These are phyloP conservation scores for Drosophila picticornis DNA, from an alignment of 2,888 invertebrate species.

Conservation along the genomic window DNA sequence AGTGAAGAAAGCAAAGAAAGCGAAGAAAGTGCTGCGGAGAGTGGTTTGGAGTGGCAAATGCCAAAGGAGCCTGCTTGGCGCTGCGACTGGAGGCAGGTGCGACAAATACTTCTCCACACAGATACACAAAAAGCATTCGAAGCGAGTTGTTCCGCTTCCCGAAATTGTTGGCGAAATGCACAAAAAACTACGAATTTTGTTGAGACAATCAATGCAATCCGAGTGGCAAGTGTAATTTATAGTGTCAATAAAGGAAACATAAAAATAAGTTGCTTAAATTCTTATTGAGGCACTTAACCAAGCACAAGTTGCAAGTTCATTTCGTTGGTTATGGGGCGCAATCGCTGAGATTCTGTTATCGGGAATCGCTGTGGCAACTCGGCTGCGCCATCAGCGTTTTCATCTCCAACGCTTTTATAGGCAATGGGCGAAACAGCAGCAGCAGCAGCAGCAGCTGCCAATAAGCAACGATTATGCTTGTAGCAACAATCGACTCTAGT, in stretches of 20 bases:
- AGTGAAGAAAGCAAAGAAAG: constrained; percentile 1
- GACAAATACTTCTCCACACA: constrained; percentile 39
- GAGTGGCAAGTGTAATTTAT: not conserved
- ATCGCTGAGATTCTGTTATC: not conserved
- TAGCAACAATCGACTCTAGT: constrained; percentile 70
- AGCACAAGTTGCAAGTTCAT: not conserved
- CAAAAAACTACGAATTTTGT: not conserved
- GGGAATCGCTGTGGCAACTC: constrained; percentile 7
- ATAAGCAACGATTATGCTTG: constrained; percentile 80
- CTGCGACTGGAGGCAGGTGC: constrained; percentile 47
- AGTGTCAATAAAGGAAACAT: not conserved
- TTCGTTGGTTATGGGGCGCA: not conserved
- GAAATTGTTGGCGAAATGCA: not conserved
- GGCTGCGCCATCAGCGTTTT: constrained; percentile 73
- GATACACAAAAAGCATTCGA: not conserved
- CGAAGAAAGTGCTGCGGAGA: not conserved
- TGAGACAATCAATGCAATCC: not conserved
- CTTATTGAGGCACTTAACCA: not conserved
- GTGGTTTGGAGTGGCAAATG: not conserved
- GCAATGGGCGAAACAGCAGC: constrained; percentile 52
- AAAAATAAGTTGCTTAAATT: too few relatives aligned
- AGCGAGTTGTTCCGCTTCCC: not conserved
- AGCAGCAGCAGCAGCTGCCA: constrained; percentile 70
- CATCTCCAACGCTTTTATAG: constrained; percentile 56
- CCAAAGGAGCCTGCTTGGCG: constrained; percentile 4